Evolutionary conservation across 2,797 vertebrate species (phyloP).

Genomic region (Fundulus diaphanus): DNA sequence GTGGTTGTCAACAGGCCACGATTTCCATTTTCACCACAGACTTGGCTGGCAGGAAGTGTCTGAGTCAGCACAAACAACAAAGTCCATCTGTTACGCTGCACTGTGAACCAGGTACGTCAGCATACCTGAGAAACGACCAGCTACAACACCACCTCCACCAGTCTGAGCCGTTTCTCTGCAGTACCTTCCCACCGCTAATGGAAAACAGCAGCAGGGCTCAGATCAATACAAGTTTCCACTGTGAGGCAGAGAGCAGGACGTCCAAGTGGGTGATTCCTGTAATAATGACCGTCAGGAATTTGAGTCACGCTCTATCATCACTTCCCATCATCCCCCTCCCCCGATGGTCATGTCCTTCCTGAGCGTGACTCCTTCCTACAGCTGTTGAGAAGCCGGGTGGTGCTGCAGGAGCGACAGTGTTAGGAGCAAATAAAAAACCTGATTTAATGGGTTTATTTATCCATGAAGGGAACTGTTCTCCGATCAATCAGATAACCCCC

Average conservation of each 20-base stretch:
- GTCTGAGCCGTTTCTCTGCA: slow-evolving; percentile 64
- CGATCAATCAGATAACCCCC: slow-evolving; percentile 23
- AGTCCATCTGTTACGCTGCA: slow-evolving; percentile 28
- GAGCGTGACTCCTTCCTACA: slow-evolving; percentile 57
- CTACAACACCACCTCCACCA: slow-evolving; percentile 49
- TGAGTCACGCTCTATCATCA: slow-evolving; percentile 56
- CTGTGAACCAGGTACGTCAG: slow-evolving; percentile 38
- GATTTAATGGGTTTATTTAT: slow-evolving; percentile 30
- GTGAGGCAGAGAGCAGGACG: slow-evolving; percentile 46
- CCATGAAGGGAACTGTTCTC: slow-evolving; percentile 14
- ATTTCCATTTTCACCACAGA: slow-evolving; percentile 1
- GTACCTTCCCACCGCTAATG: slow-evolving; percentile 43
- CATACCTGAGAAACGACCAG: slow-evolving; percentile 54
- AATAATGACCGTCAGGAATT: slow-evolving; percentile 61
- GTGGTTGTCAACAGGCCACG: background rate
- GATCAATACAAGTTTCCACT: slow-evolving; percentile 72
- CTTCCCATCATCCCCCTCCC: slow-evolving; percentile 60
- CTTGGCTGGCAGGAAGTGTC: background rate
- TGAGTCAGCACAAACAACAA: slow-evolving; percentile 37
- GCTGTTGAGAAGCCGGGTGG: slow-evolving; percentile 39
- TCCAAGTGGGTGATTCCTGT: slow-evolving; percentile 60
- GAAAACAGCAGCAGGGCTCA: slow-evolving; percentile 50
- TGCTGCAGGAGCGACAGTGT: slow-evolving; percentile 16
- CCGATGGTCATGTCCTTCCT: slow-evolving; percentile 49
- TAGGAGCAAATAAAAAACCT: slow-evolving; percentile 30